Percentiles rank a stretch among this genome's conserved stretches.
These are phyloP conservation scores for Cepaea hortensis DNA, from an alignment of 2,888 invertebrate genomes.

Conservation along the genomic window DNA sequence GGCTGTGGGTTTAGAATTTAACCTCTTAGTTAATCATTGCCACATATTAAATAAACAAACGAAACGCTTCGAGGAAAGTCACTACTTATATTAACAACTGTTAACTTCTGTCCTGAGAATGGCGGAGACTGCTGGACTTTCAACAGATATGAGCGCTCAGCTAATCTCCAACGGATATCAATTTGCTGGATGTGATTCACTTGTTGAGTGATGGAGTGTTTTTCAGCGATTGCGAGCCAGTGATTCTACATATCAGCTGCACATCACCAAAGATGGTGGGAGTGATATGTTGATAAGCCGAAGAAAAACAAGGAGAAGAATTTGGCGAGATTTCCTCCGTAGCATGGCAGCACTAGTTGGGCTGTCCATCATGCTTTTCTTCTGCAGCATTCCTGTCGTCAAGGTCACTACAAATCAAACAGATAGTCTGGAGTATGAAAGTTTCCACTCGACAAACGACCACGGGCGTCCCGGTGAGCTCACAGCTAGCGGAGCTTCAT, in stretches of 20 bases:
- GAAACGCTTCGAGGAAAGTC: no score
- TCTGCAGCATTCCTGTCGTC: conserved; percentile 21
- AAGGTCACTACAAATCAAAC: background rate
- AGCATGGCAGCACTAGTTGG: conserved; percentile 29
- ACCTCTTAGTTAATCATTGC: no score
- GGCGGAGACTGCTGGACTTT: no score
- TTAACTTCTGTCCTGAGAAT: no score
- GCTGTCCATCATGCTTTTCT: conserved; percentile 6
- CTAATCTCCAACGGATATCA: no score
- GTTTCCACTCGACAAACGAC: background rate
- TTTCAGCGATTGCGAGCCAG: background rate
- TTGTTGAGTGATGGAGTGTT: background rate
- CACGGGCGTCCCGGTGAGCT: background rate
- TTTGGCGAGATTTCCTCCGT: conserved; percentile 11
- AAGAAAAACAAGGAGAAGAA: conserved; percentile 6
- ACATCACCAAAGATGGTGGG: background rate
- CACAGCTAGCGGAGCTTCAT: background rate
- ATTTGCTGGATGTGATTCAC: no score
- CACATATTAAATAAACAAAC: no score
- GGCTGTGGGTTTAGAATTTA: no score
- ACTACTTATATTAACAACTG: no score
- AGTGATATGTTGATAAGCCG: background rate
- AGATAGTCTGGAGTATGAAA: background rate
- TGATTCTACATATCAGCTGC: background rate
- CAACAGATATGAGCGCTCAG: no score